These are phyloP conservation scores for Drosophila conformis DNA, from an alignment of 2,888 invertebrate genomes.

Conservation along the genomic window DNA sequence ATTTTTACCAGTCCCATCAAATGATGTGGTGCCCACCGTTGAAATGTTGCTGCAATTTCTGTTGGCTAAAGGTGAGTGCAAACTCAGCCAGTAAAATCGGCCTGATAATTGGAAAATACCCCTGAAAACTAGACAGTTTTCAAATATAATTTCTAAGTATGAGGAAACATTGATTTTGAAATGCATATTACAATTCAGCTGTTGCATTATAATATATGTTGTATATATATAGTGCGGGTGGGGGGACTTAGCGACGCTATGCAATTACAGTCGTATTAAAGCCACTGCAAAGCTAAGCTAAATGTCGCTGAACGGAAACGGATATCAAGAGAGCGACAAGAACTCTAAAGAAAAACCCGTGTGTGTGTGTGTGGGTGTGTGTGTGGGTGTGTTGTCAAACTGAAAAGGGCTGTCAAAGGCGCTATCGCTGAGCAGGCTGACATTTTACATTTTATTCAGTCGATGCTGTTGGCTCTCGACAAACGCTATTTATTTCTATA, in stretches of 20 bases:
- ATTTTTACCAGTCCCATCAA: conserved; percentile 25
- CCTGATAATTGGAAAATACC: background rate
- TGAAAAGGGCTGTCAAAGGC: conserved; percentile 40
- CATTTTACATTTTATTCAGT: conserved; percentile 43
- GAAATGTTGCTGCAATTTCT: conserved; percentile 24
- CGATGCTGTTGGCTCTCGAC: conserved; percentile 25
- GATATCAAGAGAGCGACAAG: conserved; percentile 38
- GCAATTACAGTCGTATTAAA: conserved; percentile 54
- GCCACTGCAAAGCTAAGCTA: conserved; percentile 37
- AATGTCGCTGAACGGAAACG: conserved; percentile 44
- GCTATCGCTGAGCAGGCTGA: conserved; percentile 12
- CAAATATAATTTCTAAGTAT: background rate
- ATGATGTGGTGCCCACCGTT: conserved; percentile 17
- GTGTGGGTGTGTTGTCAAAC: conserved; percentile 40
- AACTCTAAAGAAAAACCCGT: conserved; percentile 2
- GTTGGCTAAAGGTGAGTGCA: conserved; percentile 31
- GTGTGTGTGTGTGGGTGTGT: background rate
- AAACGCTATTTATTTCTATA: conserved; percentile 41
- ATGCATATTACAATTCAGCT: background rate
- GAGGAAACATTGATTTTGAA: fast-evolving
- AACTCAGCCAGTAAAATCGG: background rate
- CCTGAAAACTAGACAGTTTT: background rate
- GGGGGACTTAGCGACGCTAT: conserved; percentile 12
- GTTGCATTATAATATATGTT: background rate
- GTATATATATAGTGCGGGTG: background rate